Evolutionary conservation across 2,888 invertebrate genomes (phyloP), one percentile per base, ranked within the genome.

Genomic region (Muscina levida): DNA sequence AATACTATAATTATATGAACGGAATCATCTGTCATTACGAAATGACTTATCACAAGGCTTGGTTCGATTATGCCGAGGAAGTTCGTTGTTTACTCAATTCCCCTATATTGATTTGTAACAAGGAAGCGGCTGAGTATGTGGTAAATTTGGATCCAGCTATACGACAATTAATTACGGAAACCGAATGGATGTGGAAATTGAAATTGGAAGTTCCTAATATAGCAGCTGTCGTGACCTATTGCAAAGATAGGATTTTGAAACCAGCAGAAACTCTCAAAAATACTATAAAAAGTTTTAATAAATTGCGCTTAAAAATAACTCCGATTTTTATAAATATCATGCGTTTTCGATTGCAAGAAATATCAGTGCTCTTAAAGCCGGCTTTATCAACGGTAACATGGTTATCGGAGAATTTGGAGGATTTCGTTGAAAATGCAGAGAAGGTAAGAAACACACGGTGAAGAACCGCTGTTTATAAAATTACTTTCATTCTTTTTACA

Each of bases 11-110:
- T 87, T 94, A 95, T 1, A 92, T 97, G 90, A 93, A 94, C 37
- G 93, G 94, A 77, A 95, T 96, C 2, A 94, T 97, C 81, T 92
- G 95, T 15, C 95, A 96, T 87, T 97, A 95, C 86, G 97, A 97
- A 90, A 92, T 95, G 85, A 93, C 96, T 77, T 95, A 96, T 88
- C 96, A 97, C 86, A 92, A 93, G 83, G 95, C 95, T 0, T 97
- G 97, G 97, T 93, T 91, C 81, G 93, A 94, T 86, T 94, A 95
- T 87, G 93, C 94, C 24, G 94, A 94, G 68, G 93, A 95, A 91
- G 94, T 95, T 87, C 90, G 91, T 84, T 85, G 84, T n/a, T 77
- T 85, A 6, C 90, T 96, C 1, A 93, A 94, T 84, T 92, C 94
- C 0, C 95, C 96, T 0, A 91, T 97, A 11, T 88, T 97, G 51